A percentile compares a stretch with the other conserved stretches of the same genome.
These are phyloP conservation scores for Catostylus mosaicus DNA, from an alignment of 30 jellyfish, hydroid and myxozoan species.

Conservation along the genomic window DNA sequence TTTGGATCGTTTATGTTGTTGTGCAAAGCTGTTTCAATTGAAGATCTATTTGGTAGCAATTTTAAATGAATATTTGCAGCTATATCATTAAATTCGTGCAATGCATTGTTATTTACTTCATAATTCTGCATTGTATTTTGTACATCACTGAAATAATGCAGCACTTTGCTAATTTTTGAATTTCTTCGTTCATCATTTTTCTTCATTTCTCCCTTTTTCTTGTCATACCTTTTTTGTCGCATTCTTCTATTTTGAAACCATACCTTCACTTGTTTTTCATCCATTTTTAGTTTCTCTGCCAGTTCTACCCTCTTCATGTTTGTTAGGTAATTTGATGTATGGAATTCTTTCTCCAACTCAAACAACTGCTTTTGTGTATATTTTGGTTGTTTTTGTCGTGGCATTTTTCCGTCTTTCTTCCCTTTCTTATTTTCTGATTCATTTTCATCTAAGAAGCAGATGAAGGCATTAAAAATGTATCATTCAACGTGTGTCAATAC, in stretches of 20 bases:
- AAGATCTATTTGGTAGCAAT: slow-evolving; percentile 41
- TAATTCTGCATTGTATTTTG: not conserved
- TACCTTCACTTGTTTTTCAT: slow-evolving; percentile 53
- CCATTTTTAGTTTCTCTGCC: slow-evolving; percentile 39
- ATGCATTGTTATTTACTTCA: not conserved
- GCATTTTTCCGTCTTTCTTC: not conserved
- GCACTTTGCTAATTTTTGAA: slow-evolving; percentile 24
- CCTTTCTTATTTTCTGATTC: not conserved
- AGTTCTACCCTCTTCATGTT: slow-evolving; percentile 53
- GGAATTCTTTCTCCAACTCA: slow-evolving; percentile 74
- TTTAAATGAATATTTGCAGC: slow-evolving; percentile 25
- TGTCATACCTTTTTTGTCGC: slow-evolving; percentile 43
- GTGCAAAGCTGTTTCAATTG: not conserved
- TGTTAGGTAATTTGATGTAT: slow-evolving; percentile 56
- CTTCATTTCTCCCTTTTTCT: not conserved
- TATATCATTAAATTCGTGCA: slow-evolving; percentile 16
- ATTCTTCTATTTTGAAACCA: slow-evolving; percentile 81
- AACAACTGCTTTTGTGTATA: slow-evolving; percentile 66
- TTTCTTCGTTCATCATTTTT: not conserved
- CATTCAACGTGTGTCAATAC: too few relatives aligned
- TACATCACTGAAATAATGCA: slow-evolving; percentile 56
- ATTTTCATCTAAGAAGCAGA: not conserved
- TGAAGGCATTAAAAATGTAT: too few relatives aligned
- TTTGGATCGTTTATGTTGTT: slow-evolving; percentile 40
- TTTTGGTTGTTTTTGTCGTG: slow-evolving; percentile 48